Evolutionary conservation across 2,797 vertebrate genomes (phyloP).

Genomic region (Pangasius macronema): DNA sequence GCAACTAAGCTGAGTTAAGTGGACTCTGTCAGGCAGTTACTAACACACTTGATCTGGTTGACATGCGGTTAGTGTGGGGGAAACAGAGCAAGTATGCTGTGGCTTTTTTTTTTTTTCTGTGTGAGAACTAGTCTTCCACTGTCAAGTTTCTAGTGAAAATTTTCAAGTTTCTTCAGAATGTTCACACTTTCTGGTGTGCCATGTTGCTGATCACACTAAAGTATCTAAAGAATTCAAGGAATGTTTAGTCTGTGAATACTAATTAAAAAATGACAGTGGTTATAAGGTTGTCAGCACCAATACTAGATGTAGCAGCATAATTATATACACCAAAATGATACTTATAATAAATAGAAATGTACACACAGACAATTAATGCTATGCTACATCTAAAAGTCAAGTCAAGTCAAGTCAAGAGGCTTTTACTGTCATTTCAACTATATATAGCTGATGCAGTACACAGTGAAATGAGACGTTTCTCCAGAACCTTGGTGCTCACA

Average conservation of each 20-base stretch:
- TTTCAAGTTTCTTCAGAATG: not conserved
- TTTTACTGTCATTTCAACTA: too few species aligned
- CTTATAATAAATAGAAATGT: not conserved
- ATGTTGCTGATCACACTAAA: not conserved
- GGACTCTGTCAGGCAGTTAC: not conserved
- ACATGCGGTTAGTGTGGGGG: slow-evolving; percentile 1
- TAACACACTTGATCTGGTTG: not conserved
- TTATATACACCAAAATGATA: not conserved
- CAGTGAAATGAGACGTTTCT: too few species aligned
- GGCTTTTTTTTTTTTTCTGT: not conserved
- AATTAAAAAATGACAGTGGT: not conserved
- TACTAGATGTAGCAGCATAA: too few species aligned
- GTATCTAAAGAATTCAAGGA: slow-evolving; percentile 7
- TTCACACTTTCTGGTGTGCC: not conserved
- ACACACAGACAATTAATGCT: not conserved
- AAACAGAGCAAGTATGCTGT: not conserved
- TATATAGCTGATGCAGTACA: too few species aligned
- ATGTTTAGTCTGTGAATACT: not conserved
- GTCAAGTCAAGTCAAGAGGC: too few species aligned
- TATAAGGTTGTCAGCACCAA: not conserved
- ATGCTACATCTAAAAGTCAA: not conserved
- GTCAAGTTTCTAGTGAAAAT: too few species aligned
- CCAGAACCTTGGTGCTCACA: too few species aligned
- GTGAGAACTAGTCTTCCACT: not conserved
- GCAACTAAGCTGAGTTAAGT: not conserved